Evolutionary conservation across 1,140 invertebrate genomes (phyloP).

Genomic region (Caerostris extrusa): DNA sequence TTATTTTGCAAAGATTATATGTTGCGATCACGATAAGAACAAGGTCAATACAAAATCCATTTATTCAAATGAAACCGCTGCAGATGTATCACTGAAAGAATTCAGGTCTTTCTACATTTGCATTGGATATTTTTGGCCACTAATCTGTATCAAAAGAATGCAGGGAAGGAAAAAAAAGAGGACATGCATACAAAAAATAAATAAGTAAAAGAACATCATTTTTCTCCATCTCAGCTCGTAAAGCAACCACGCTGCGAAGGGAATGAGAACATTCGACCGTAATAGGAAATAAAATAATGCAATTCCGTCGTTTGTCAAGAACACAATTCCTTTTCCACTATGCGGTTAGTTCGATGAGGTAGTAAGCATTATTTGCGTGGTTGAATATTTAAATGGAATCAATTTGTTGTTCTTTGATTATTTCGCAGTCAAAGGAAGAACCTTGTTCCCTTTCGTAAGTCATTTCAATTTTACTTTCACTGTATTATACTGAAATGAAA

Average conservation of each 20-base stretch:
- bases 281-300: constrained; percentile 49
- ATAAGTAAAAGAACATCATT: neutral
- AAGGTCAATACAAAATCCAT: neutral
- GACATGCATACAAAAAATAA: neutral
- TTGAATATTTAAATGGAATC: constrained; percentile 41
- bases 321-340: neutral
- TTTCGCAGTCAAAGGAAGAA: neutral
- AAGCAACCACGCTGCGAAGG: neutral
- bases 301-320: constrained; percentile 29
- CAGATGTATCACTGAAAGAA: neutral
- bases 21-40: neutral
- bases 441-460: neutral
- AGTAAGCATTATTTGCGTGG: neutral
- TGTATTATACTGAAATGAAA: neutral
- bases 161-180: neutral
- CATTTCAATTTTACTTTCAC: neutral
- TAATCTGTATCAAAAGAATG: neutral
- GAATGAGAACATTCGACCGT: constrained; percentile 4
- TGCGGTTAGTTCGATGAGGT: neutral
- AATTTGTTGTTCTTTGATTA: neutral
- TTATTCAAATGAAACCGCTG: neutral
- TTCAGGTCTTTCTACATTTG: neutral
- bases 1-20: neutral
- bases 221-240: constrained; percentile 10
- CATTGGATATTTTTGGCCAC: neutral